Evolutionary conservation across 2,113 vertebrate species (phyloP).

Genomic region (Rutilus rutilus): DNA sequence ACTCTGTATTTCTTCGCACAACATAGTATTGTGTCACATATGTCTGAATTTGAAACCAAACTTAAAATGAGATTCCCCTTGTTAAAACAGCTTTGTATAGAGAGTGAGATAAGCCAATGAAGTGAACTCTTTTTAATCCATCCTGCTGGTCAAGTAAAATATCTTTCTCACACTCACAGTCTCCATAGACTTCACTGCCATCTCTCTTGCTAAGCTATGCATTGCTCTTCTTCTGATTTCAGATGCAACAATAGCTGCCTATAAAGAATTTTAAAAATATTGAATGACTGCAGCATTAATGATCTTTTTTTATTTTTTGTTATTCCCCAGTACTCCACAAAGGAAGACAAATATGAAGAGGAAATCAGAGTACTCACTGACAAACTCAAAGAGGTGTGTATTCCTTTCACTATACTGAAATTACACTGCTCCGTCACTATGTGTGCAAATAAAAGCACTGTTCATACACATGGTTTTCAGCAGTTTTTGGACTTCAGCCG

Average conservation of each 20-base stretch:
- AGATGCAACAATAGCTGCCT: background rate
- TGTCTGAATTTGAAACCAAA: background rate
- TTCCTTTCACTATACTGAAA: background rate
- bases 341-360: constrained; percentile 97
- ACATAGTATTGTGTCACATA: background rate
- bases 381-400: constrained; percentile 94
- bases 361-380: constrained; percentile 95
- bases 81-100: background rate
- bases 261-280: background rate
- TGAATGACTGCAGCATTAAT: background rate
- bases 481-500: too few species aligned
- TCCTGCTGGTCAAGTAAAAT: background rate
- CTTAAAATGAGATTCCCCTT: background rate
- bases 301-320: background rate
- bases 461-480: too few species aligned
- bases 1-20: background rate
- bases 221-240: background rate
- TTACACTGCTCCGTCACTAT: too few species aligned
- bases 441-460: too few species aligned
- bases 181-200: constrained; percentile 5
- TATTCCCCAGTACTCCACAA: constrained; percentile 88
- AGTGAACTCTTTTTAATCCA: background rate
- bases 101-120: background rate
- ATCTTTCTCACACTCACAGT: background rate
- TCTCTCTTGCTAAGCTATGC: background rate